Percentiles rank a stretch among this genome's conserved stretches.
phyloP scores from a whole-genome alignment of 2,888 invertebrate species.

The Sylvicola cinctus region DNA sequence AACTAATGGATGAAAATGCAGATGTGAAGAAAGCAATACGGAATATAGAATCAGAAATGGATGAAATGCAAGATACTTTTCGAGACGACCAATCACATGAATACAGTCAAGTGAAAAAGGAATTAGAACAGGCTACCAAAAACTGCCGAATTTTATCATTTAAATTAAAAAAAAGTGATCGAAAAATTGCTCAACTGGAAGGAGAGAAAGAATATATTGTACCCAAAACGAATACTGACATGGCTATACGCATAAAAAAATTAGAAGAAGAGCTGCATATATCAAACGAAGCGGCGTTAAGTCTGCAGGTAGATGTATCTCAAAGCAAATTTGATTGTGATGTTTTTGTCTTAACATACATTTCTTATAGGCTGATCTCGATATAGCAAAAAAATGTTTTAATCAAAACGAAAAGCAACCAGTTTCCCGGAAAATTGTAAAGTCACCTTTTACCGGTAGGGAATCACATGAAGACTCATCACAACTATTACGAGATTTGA shows the following conservation, averaged over 20 bases:
- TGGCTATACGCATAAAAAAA: slow-evolving; percentile 49
- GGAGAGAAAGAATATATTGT: slow-evolving; percentile 56
- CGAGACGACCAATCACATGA: slow-evolving; percentile 95
- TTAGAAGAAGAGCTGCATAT: slow-evolving; percentile 71
- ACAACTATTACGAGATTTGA: slow-evolving; percentile 65
- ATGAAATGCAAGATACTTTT: slow-evolving; percentile 96
- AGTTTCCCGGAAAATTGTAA: slow-evolving; percentile 31
- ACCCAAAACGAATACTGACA: slow-evolving; percentile 36
- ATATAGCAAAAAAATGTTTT: slow-evolving; percentile 14
- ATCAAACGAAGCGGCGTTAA: slow-evolving; percentile 49
- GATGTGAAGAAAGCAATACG: slow-evolving; percentile 82
- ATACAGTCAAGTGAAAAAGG: slow-evolving; percentile 81
- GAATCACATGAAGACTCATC: slow-evolving; percentile 62
- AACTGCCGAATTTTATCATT: slow-evolving; percentile 96
- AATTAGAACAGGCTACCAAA: slow-evolving; percentile 90
- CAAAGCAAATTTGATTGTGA: not conserved
- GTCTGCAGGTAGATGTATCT: slow-evolving; percentile 48
- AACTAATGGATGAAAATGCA: slow-evolving; percentile 89
- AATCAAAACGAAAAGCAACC: slow-evolving; percentile 35
- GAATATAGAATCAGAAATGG: slow-evolving; percentile 91
- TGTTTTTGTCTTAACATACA: no score
- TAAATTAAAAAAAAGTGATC: slow-evolving; percentile 89
- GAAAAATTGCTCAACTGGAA: slow-evolving; percentile 70
- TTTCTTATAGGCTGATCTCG: slow-evolving; percentile 17
- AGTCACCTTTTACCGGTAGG: slow-evolving; percentile 38